Conservation (phyloP, 2,888 invertebrate genomes). For the Microctonus brassicae region DNA sequence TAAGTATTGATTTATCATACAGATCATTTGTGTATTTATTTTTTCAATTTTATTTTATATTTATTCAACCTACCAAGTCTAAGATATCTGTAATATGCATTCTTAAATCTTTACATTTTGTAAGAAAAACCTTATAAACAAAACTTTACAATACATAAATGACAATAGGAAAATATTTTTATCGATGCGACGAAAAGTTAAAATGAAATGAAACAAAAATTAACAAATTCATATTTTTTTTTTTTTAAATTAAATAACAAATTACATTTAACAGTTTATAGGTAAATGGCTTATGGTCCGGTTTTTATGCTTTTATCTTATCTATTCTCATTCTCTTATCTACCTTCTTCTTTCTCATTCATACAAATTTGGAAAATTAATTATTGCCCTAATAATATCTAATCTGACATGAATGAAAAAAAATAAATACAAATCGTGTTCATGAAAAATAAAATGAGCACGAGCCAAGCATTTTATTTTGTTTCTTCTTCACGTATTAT, state of each 20-base stretch:
- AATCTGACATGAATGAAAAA: too few species aligned
- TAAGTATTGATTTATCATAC: constrained; percentile 32
- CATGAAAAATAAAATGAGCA: neutral
- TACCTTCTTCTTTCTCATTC: neutral
- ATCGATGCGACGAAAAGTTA: constrained; percentile 26
- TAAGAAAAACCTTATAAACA: constrained; percentile 38
- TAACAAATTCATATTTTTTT: constrained; percentile 10
- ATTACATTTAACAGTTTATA: constrained; percentile 44
- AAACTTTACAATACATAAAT: constrained; percentile 42
- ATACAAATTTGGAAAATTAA: constrained; percentile 5
- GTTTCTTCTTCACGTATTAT: neutral
- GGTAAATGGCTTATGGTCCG: constrained; percentile 39
- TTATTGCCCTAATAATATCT: neutral
- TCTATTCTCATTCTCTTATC: neutral
- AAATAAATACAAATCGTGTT: neutral
- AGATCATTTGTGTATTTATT: constrained; percentile 19
- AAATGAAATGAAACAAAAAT: neutral
- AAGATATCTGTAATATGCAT: constrained; percentile 26
- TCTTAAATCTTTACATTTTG: constrained; percentile 37
- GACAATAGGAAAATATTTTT: constrained; percentile 37
- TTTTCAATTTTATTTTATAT: constrained; percentile 28
- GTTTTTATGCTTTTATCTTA: constrained; percentile 27
- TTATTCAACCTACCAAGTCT: constrained; percentile 40
- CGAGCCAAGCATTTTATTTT: neutral
- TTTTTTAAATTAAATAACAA: constrained; percentile 34